Evolutionary conservation across 2,888 invertebrate genomes (phyloP), one percentile per base, ranked within the genome.

Genomic region (Hydroisotoma schaefferi): DNA sequence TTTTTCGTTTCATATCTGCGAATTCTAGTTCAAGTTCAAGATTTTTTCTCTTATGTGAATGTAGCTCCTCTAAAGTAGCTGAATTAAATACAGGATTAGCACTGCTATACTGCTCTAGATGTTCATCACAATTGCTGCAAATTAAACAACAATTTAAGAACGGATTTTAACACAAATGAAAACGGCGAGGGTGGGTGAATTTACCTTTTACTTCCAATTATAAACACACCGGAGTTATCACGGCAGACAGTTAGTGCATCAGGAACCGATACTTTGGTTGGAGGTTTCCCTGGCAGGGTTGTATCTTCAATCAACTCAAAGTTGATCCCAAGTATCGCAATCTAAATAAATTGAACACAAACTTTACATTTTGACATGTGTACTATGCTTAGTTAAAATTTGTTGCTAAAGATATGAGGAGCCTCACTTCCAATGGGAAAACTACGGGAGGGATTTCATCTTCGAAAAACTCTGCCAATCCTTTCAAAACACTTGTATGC

Each of bases 401-500:
- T 49, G 38, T 5, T 8, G n/a, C n/a, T n/a, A n/a, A n/a, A n/a
- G 8, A 28, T 37, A 55, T 33, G 22, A 33, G 20, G 43, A 27
- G 18, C 33, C 20, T 76, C 76, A 90, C 90, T 81, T 89, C 84
- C 74, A 92, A 80, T 3, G 93, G 92, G 78, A 93, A 83, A 0
- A 91, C 88, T 57, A 85, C 83, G 1, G 84, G 84, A 25, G 88
- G 81, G 37, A 90, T 83, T 79, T 94, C 94, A 77, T 94, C 94
- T 75, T 94, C 94, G 1, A 88, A 81, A 67, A 94, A 83, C 77
- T 92, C 93, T 0, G 87, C 83, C 15, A 94, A 78, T 12, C 89
- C 90, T 33, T 87, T 83, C 0, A 91, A 82, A 0, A 90, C 89
- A 75, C 89, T 90, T 86, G 89, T 88, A 52, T 87, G 85, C 55